These are phyloP conservation scores for Heterocephalus glaber DNA, from an alignment of 2,113 vertebrate species.

Conservation along the genomic window DNA sequence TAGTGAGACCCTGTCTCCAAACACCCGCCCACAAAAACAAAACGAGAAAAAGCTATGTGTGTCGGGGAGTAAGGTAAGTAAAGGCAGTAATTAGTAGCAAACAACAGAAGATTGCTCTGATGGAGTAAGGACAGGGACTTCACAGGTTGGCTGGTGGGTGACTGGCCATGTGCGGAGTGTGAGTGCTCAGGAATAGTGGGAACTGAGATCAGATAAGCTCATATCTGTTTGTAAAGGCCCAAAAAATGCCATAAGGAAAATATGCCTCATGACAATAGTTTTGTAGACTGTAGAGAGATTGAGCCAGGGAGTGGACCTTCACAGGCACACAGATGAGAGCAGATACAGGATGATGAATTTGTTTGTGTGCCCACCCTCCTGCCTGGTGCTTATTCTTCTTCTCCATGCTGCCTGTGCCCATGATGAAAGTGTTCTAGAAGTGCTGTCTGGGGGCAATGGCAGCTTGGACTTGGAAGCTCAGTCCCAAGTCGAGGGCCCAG, in stretches of 20 bases:
- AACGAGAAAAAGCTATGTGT: too few species aligned
- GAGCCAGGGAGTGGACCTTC: not conserved
- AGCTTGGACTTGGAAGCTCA: not conserved
- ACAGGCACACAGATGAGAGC: not conserved
- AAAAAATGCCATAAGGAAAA: not conserved
- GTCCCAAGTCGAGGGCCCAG: not conserved
- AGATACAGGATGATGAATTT: not conserved
- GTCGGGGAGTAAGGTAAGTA: not conserved
- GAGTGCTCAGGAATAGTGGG: not conserved
- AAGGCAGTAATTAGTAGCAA: not conserved
- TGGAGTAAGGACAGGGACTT: not conserved
- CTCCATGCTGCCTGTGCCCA: fast-evolving
- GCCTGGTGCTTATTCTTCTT: not conserved
- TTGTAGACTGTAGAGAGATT: not conserved
- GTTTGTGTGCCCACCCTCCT: not conserved
- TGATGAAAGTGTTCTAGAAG: slow-evolving; percentile 23
- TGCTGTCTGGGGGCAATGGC: not conserved
- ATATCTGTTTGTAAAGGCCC: not conserved
- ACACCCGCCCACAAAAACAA: too few species aligned
- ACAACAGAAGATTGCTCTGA: not conserved
- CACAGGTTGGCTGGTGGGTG: not conserved
- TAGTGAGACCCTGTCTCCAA: not conserved
- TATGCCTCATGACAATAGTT: not conserved
- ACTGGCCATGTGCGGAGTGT: not conserved
- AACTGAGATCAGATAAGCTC: not conserved